A percentile compares a stretch with the other conserved stretches of the same genome.
Conservation (phyloP, 2,113 vertebrate species). For the Riparia riparia region DNA sequence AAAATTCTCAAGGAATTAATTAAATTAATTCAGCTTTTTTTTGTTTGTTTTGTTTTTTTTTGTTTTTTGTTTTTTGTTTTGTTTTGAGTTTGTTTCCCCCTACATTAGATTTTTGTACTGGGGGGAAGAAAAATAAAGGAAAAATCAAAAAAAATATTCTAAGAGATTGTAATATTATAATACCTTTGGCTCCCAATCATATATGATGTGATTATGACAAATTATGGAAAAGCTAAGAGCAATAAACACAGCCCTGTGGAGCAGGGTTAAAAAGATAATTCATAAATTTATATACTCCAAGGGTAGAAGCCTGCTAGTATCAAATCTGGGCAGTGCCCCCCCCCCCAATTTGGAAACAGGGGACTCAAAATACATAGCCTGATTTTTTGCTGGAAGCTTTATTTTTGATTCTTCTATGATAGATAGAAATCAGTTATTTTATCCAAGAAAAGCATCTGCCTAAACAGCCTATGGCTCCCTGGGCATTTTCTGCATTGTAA, state of each 20-base stretch:
- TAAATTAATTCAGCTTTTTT: background rate
- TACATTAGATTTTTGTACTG: background rate
- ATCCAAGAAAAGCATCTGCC: background rate
- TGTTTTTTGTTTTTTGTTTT: too few species aligned
- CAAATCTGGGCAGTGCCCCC: fast-evolving
- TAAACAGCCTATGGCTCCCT: background rate
- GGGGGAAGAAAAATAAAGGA: background rate
- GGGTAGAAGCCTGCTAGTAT: fast-evolving
- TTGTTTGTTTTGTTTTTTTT: too few species aligned
- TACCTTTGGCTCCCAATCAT: background rate
- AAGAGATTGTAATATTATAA: background rate
- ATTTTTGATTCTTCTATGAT: background rate
- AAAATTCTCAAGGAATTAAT: background rate
- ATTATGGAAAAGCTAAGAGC: background rate
- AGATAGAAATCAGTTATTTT: background rate
- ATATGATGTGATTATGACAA: background rate
- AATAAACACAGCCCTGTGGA: background rate
- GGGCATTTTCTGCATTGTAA: background rate
- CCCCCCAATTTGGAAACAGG: background rate
- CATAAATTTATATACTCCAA: background rate
- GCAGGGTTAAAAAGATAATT: background rate
- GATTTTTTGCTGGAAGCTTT: background rate
- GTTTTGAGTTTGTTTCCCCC: background rate
- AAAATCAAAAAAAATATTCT: background rate
- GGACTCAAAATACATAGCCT: background rate